These are phyloP conservation scores for Zosterops japonicus DNA, from an alignment of 2,113 vertebrate genomes.

Conservation along the genomic window DNA sequence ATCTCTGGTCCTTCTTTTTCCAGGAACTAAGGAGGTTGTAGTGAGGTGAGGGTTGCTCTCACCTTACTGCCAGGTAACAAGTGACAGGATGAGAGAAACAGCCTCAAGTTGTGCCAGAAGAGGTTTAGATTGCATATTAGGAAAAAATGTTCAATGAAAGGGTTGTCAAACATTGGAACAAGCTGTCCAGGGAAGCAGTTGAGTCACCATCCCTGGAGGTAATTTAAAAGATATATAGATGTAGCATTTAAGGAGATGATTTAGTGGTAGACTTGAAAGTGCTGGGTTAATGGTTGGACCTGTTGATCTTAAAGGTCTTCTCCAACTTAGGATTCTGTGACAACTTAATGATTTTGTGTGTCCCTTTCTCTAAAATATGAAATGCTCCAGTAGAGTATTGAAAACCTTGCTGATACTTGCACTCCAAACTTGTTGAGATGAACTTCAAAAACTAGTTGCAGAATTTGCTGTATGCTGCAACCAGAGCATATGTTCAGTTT, in stretches of 20 bases:
- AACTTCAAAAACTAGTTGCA: background rate
- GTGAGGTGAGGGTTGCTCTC: background rate
- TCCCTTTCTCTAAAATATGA: background rate
- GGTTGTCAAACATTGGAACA: background rate
- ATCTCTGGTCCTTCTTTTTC: background rate
- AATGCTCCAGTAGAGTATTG: background rate
- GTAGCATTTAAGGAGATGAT: background rate
- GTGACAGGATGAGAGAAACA: background rate
- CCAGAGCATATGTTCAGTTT: constrained; percentile 9
- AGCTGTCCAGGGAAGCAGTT: background rate
- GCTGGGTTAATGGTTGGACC: background rate
- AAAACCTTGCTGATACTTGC: background rate
- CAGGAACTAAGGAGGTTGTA: background rate
- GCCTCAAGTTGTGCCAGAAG: background rate
- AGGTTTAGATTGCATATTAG: background rate
- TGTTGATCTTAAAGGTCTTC: background rate
- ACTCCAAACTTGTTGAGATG: background rate
- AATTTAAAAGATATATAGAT: background rate
- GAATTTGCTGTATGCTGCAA: constrained; percentile 18
- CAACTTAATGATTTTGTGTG: background rate
- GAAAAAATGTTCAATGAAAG: background rate
- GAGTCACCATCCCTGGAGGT: background rate
- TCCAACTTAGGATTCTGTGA: background rate
- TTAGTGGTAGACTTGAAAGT: background rate
- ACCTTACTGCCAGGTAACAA: background rate